Evolutionary conservation across 2,113 vertebrate species (phyloP).

Genomic region (Lontra canadensis): DNA sequence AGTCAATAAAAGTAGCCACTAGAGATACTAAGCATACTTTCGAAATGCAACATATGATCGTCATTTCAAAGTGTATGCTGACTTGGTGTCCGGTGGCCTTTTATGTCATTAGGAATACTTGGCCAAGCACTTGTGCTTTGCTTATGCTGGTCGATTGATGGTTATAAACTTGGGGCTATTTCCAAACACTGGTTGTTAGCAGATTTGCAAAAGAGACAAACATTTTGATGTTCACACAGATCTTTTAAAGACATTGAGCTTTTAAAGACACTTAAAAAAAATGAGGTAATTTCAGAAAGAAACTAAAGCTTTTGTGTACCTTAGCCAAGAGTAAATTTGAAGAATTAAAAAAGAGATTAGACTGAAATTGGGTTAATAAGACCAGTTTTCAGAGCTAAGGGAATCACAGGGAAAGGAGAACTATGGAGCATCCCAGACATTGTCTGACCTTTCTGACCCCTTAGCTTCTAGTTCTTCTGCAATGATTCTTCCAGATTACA

Average conservation of each 20-base stretch:
- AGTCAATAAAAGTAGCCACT: background rate
- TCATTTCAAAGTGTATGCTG: background rate
- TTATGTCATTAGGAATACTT: background rate
- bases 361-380: slow-evolving; percentile 27
- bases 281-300: background rate
- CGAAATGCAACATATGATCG: background rate
- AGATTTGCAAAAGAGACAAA: background rate
- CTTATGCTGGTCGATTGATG: background rate
- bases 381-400: background rate
- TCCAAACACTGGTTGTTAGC: background rate
- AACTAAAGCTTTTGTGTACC: background rate
- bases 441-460: background rate
- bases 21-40: background rate
- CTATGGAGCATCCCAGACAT: background rate
- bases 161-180: background rate
- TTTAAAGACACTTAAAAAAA: background rate
- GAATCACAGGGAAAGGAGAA: background rate
- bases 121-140: background rate
- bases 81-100: background rate
- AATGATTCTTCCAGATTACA: background rate
- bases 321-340: background rate
- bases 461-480: background rate
- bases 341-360: slow-evolving; percentile 2
- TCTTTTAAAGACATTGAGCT: background rate
- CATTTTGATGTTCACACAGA: background rate